These are phyloP conservation scores for Amblyjoppa proteus DNA, from an alignment of 2,888 invertebrate species.

Conservation along the genomic window DNA sequence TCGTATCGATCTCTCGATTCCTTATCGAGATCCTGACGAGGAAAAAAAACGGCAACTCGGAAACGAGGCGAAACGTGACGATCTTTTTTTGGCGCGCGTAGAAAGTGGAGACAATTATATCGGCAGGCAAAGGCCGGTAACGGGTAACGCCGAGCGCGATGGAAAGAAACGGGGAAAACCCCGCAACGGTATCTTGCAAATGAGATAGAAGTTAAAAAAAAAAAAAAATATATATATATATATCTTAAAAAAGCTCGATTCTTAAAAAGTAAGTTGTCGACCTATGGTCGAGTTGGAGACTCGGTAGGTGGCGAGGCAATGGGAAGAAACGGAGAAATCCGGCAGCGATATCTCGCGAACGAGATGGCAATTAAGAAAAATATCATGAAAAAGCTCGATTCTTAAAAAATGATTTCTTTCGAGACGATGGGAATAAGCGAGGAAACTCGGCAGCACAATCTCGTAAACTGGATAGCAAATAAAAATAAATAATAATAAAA, in stretches of 20 bases:
- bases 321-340: background rate
- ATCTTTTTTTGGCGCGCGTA: slow-evolving; percentile 53
- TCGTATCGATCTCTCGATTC: slow-evolving; percentile 40
- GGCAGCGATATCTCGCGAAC: too few relatives aligned
- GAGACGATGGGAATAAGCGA: background rate
- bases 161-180: slow-evolving; percentile 28
- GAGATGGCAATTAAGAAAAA: background rate
- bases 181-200: background rate
- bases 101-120: slow-evolving; percentile 57
- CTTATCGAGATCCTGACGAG: slow-evolving; percentile 22
- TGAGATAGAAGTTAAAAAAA: background rate
- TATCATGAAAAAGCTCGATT: background rate
- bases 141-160: background rate
- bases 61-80: slow-evolving; percentile 21
- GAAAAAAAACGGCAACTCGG: slow-evolving; percentile 11
- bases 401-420: slow-evolving; percentile 3
- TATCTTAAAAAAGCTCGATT: slow-evolving; percentile 5
- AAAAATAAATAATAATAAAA: too few relatives aligned
- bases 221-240: too few relatives aligned
- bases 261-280: background rate
- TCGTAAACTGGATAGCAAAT: too few relatives aligned
- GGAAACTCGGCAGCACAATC: too few relatives aligned
- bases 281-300: background rate
- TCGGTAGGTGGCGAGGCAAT: background rate
- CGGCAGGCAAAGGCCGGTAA: slow-evolving; percentile 10